A percentile compares a stretch with the other conserved stretches of the same genome.
phyloP scores from a whole-genome alignment of 2,113 vertebrate genomes.

The Muscicapa adusta region DNA sequence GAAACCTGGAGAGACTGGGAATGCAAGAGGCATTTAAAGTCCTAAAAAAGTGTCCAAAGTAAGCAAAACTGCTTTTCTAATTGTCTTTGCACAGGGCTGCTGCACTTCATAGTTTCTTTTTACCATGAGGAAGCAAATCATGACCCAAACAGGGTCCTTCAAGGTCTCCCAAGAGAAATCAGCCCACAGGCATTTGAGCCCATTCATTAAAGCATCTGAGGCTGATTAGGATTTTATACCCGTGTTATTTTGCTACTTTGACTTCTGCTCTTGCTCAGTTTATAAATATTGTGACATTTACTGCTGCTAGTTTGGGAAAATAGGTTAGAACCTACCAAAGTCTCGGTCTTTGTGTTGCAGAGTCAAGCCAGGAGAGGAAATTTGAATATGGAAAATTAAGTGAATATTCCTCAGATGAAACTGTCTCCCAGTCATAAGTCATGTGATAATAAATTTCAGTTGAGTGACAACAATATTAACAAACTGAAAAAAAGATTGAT shows the following conservation, averaged over 20 bases:
- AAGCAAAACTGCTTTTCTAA: neutral
- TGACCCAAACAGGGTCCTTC: neutral
- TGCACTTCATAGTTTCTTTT: neutral
- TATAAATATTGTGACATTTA: conserved; percentile 62
- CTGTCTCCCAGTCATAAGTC: conserved; percentile 59
- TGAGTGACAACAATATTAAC: conserved; percentile 75
- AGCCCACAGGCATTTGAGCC: neutral
- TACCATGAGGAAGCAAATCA: neutral
- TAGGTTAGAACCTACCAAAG: neutral
- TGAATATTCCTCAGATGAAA: conserved; percentile 43
- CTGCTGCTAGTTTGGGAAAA: neutral
- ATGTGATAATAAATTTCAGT: conserved; percentile 56
- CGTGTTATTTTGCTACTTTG: conserved; percentile 37
- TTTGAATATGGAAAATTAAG: conserved; percentile 58
- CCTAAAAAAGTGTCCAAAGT: neutral
- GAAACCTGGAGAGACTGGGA: fast-evolving
- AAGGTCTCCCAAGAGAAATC: neutral
- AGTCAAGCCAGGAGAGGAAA: conserved; percentile 1
- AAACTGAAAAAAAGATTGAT: conserved; percentile 72
- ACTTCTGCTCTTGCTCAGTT: conserved; percentile 2
- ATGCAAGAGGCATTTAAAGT: neutral
- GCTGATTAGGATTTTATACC: neutral
- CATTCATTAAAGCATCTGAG: neutral
- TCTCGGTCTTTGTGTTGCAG: neutral
- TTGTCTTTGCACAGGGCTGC: neutral